A percentile compares a stretch with the other conserved stretches of the same genome.
These are phyloP conservation scores for Agonopterix subpropinquella DNA, from an alignment of 2,888 invertebrate species.

Conservation along the genomic window DNA sequence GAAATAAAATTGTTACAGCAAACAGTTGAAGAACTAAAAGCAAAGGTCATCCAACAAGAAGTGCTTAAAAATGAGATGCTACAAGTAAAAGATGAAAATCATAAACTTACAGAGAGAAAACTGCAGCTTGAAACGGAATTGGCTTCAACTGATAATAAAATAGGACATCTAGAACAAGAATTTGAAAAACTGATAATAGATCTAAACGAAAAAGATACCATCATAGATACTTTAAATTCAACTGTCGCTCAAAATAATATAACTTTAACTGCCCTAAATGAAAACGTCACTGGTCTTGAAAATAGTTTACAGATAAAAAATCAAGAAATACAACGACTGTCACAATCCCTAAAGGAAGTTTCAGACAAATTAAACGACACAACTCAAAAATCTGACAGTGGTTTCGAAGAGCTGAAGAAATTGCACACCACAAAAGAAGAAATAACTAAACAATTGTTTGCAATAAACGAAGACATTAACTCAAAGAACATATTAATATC, in stretches of 20 bases:
- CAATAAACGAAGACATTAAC: conserved; percentile 39
- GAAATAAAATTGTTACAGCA: conserved; percentile 23
- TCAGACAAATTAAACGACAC: conserved; percentile 26
- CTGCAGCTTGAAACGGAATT: conserved; percentile 41
- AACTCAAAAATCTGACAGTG: conserved; percentile 23
- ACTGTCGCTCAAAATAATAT: conserved; percentile 34
- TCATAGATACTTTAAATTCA: conserved; percentile 44
- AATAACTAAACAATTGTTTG: conserved; percentile 33
- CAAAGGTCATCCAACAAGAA: conserved; percentile 31
- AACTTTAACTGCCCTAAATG: conserved; percentile 26
- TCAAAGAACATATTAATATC: conserved; percentile 40
- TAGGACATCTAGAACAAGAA: conserved; percentile 53
- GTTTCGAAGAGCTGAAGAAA: conserved; percentile 36
- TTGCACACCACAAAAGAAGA: conserved; percentile 44
- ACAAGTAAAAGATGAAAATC: conserved; percentile 40
- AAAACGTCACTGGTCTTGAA: conserved; percentile 37
- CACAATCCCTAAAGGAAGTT: conserved; percentile 27
- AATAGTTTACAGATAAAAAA: conserved; percentile 34
- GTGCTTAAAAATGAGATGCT: conserved; percentile 29
- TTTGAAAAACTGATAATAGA: conserved; percentile 46
- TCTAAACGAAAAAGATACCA: conserved; percentile 56
- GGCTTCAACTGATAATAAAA: conserved; percentile 41
- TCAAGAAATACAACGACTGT: conserved; percentile 43
- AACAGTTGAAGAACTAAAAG: conserved; percentile 31
- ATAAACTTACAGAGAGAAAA: conserved; percentile 33